Percentiles rank a stretch among this genome's conserved stretches.
Conservation (phyloP, 2,113 vertebrate species). For the Lagenorhynchus albirostris region DNA sequence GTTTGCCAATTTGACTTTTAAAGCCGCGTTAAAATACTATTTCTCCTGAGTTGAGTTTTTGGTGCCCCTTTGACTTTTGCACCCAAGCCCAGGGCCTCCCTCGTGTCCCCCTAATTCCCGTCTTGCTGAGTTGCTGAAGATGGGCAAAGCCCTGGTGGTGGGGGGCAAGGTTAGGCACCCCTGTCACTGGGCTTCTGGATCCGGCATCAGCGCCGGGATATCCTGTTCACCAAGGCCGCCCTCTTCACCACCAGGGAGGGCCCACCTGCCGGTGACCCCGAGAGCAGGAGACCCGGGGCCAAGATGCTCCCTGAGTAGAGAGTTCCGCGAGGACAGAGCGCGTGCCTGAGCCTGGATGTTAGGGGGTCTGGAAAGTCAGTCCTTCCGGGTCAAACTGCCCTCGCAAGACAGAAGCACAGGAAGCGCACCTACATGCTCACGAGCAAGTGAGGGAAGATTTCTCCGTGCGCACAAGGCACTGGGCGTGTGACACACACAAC, state of each 20-base stretch:
- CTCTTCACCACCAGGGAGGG: not conserved
- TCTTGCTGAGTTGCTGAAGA: not conserved
- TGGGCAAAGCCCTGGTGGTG: not conserved
- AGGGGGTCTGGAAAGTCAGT: not conserved
- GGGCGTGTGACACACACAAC: not conserved
- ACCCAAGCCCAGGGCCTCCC: not conserved
- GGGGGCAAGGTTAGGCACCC: not conserved
- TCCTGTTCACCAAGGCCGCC: not conserved
- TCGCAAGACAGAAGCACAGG: not conserved
- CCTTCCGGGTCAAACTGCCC: not conserved
- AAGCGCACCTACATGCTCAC: not conserved
- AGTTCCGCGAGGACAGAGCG: not conserved
- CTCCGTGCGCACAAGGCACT: not conserved
- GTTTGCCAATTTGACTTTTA: not conserved
- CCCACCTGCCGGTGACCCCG: not conserved
- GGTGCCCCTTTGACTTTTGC: not conserved
- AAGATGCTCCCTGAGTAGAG: not conserved
- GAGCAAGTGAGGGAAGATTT: not conserved
- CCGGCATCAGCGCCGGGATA: not conserved
- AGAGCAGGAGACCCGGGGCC: not conserved
- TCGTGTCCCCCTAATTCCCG: not conserved
- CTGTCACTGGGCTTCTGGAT: not conserved
- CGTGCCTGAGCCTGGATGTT: not conserved
- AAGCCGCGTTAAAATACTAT: not conserved
- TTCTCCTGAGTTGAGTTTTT: not conserved